phyloP scores from a whole-genome alignment of 2,888 invertebrate species.

The Nephrotoma flavescens region DNA sequence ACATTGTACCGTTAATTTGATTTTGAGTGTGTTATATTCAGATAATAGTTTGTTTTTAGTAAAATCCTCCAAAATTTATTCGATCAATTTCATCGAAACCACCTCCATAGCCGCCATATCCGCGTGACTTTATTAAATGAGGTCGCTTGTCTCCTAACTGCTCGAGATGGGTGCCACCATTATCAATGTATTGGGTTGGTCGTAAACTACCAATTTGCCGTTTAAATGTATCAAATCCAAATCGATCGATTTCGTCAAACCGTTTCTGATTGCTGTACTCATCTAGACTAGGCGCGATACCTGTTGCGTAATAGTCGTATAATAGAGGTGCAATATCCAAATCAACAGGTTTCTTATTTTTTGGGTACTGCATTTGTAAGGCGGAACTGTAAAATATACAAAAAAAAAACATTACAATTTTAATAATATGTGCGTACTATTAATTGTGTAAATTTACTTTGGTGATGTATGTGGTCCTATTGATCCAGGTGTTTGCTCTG shows the following conservation, averaged over 20 bases:
- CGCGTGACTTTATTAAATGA: not conserved
- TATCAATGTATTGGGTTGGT: not conserved
- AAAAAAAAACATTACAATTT: not conserved
- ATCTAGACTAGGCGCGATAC: conserved; percentile 3
- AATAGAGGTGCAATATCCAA: conserved; percentile 10
- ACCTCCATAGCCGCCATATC: not conserved
- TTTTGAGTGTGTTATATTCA: not conserved
- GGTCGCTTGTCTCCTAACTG: not conserved
- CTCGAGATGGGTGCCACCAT: not conserved
- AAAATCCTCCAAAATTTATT: not conserved
- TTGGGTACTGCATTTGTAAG: not conserved
- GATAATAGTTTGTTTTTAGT: not conserved
- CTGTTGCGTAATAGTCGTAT: conserved; percentile 12
- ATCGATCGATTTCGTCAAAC: conserved; percentile 13
- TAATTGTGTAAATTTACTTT: not conserved
- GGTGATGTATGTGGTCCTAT: not conserved
- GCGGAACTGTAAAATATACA: not conserved
- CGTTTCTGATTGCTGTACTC: not conserved
- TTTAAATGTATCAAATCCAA: conserved; percentile 9
- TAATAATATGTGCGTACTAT: not conserved
- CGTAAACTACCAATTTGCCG: not conserved
- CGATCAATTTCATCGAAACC: conserved; percentile 10
- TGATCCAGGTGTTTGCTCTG: conserved; percentile 5
- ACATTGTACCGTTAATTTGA: not conserved
- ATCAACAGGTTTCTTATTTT: conserved; percentile 3